Percentiles rank a stretch among this genome's conserved stretches.
Evolutionary conservation across 2,888 invertebrate species (phyloP).

Genomic region (Melipona beecheii): DNA sequence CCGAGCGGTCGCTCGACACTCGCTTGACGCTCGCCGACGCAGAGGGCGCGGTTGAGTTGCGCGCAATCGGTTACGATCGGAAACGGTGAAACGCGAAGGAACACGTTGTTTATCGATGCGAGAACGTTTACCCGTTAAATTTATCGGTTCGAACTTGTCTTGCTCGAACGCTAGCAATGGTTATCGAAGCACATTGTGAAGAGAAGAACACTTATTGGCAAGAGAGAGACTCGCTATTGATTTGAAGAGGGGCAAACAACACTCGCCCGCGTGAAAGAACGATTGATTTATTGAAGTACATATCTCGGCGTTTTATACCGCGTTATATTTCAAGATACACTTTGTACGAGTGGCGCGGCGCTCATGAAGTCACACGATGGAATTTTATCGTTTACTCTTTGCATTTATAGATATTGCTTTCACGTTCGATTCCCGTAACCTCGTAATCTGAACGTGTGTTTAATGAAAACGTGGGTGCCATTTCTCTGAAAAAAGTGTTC

Average conservation of each 20-base stretch:
- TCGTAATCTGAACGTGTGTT: too few relatives aligned
- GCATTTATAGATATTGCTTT: too few relatives aligned
- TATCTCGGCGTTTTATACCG: not conserved
- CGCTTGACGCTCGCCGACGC: not conserved
- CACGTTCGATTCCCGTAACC: too few relatives aligned
- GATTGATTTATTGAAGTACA: constrained; percentile 8
- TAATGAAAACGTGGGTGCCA: too few relatives aligned
- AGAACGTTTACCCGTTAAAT: not conserved
- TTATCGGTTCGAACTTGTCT: not conserved
- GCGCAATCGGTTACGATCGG: not conserved
- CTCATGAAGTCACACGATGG: not conserved
- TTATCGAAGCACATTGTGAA: not conserved
- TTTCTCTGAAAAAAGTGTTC: too few relatives aligned
- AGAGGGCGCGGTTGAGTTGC: not conserved
- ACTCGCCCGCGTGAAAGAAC: not conserved
- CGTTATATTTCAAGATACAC: not conserved
- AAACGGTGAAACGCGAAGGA: not conserved
- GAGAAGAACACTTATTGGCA: not conserved
- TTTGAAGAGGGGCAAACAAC: not conserved
- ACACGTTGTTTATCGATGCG: not conserved
- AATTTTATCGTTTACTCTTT: too few relatives aligned
- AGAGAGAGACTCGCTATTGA: not conserved
- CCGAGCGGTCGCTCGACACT: not conserved
- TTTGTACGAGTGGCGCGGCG: not conserved
- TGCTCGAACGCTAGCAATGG: not conserved